Evolutionary conservation across 2,797 vertebrate genomes (phyloP).

Genomic region (Typhlichthys eigenmanni): DNA sequence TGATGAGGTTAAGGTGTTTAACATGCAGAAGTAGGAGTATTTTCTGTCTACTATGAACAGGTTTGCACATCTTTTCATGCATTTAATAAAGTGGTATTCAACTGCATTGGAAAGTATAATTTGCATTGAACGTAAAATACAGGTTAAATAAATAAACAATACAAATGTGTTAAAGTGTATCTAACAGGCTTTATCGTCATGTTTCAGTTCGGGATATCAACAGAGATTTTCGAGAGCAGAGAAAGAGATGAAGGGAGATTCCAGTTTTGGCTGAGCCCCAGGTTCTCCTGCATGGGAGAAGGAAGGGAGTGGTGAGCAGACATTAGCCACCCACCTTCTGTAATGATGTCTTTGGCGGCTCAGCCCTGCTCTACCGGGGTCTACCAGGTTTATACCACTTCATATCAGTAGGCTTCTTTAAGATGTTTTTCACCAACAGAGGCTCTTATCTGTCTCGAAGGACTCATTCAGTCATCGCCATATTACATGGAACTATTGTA

Average conservation of each 20-base stretch:
- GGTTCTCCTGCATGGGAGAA: conserved; percentile 51
- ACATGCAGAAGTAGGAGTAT: conserved; percentile 18
- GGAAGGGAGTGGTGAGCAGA: conserved; percentile 62
- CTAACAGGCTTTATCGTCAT: no score
- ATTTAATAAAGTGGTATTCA: conserved; percentile 15
- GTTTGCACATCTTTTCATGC: background rate
- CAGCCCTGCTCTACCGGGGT: conserved; percentile 55
- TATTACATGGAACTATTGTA: conserved; percentile 47
- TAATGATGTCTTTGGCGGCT: conserved; percentile 77
- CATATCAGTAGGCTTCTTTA: conserved; percentile 57
- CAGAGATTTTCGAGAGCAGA: conserved; percentile 13
- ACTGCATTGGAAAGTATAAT: no score
- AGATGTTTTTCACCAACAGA: conserved; percentile 72
- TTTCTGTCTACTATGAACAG: conserved; percentile 36
- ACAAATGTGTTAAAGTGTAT: no score
- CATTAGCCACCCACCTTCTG: conserved; percentile 49
- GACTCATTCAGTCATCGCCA: conserved; percentile 71
- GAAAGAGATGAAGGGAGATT: conserved; percentile 28
- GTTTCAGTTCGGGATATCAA: no score
- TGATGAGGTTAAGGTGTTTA: conserved; percentile 58
- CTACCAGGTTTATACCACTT: conserved; percentile 64
- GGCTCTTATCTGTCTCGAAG: conserved; percentile 63
- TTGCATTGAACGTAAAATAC: no score
- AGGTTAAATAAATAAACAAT: no score
- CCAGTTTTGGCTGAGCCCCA: conserved; percentile 14